phyloP scores from a whole-genome alignment of 2,113 vertebrate genomes.

The Dascyllus trimaculatus region DNA sequence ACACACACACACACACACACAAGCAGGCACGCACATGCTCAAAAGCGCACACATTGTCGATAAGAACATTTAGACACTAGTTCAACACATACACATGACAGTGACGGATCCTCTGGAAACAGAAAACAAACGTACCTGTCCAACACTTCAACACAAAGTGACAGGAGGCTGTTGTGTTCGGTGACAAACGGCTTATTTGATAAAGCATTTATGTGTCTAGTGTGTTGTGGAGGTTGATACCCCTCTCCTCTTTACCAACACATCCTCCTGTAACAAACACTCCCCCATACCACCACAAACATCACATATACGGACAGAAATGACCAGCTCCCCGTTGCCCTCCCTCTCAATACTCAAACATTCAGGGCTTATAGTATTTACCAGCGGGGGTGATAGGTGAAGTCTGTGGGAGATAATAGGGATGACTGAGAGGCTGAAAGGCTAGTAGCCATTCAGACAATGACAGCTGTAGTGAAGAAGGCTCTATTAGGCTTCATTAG shows the following conservation, averaged over 20 bases:
- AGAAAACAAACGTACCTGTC: constrained; percentile 32
- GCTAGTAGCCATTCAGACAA: constrained; percentile 67
- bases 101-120: constrained; percentile 27
- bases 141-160: constrained; percentile 22
- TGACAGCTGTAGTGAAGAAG: constrained; percentile 66
- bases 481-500: constrained; percentile 72
- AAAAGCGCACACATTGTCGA: constrained; percentile 33
- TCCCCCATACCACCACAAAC: constrained; percentile 19
- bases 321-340: constrained; percentile 29
- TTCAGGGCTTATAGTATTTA: constrained; percentile 69
- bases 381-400: constrained; percentile 72
- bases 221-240: background rate
- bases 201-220: background rate
- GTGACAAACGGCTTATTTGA: constrained; percentile 9
- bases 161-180: constrained; percentile 6
- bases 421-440: constrained; percentile 69
- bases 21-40: constrained; percentile 43
- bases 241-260: constrained; percentile 23
- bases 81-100: constrained; percentile 29
- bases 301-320: constrained; percentile 34
- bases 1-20: constrained; percentile 48
- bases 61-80: constrained; percentile 41
- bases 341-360: constrained; percentile 54
- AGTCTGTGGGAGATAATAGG: constrained; percentile 72
- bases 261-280: constrained; percentile 27